Base-by-base conservation (phyloP, 37 sponge, comb jelly and placozoan species). In the Oscarella lobularis region DNA sequence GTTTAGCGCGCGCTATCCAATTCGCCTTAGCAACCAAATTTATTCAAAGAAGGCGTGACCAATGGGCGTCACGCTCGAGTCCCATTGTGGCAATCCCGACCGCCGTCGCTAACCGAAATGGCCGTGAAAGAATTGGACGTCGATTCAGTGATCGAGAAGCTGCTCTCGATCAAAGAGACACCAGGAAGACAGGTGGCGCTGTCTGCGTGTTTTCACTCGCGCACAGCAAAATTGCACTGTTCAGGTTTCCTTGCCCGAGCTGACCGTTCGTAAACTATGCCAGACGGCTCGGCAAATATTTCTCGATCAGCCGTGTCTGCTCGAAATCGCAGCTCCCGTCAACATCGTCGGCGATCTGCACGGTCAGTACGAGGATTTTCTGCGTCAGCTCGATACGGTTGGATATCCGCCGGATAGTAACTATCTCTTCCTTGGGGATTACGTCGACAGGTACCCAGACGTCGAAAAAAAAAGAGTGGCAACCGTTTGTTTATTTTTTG, bases 381-480 rank as follows among this genome's bases (percentile, higher is more conserved):
- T 97, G 20, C 40, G 98, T 68, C 82, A 91, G 66, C 93, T 97
- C 66, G 98, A 97, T 69, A 91, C 88, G 69, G 94, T 90, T 1
- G 82, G 85, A 20, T 93, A 92, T 78, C 98, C 98, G 3, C 94
- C 98, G 5, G 87, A 97, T 3, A 79, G 90, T 3, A 97, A 97
- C 83, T 97, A 97, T 82, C 89, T 97, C 40, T 97, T 97, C 73
- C 87, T 97, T 20, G 98, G 98, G 0, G 98, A 97, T 79, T 97
- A 97, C 73, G 98, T 97, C 36, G 98, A 97, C 81, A 77, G 98
- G 86, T 77, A 48, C n/a, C n/a, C n/a, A n/a, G 60, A 48, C 60
- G 60, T 9, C 9, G 14, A 48, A 20, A 48, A 9, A 48, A 20
- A 48, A 9, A 48, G 60, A 48, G 14, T 48, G 60, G 20, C 60